Base-by-base conservation (phyloP, 2,797 vertebrate genomes). In the Avahi laniger region DNA sequence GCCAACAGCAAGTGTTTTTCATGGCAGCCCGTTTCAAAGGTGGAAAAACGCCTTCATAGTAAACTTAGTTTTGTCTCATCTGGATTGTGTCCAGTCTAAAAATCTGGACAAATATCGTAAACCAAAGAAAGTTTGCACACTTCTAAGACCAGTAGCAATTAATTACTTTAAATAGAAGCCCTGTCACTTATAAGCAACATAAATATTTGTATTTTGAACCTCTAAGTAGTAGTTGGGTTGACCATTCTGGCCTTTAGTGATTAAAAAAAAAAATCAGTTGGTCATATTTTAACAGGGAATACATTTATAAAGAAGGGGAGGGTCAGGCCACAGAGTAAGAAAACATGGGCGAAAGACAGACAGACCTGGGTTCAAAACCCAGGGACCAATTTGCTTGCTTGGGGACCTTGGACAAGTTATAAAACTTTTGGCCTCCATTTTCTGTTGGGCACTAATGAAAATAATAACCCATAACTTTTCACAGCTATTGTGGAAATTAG, bases 161-260 rank as follows among this genome's bases (percentile, higher is more conserved):
- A 98, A 98, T 98, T 98, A 98, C 96, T 98, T 98, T 98, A 98
- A 98, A 98, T 95, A 98, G 98, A 98, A 98, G 98, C 43, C 73
- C 81, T 43, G 54, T 98, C 95, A 97, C 97, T 98, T 97, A 96
- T 43, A 89, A 97, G 98, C 97, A 98, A 95, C 97, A 96, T 98
- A 98, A 98, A 98, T 98, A 99, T 98, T 99, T 99, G 97, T 97
- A 91, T 93, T 97, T 97, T 95, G 93, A 97, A 95, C 85, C 95
- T 97, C 92, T 97, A 98, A 97, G 97, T 93, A 97, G 96, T 97
- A 96, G 97, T 97, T 97, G 81, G 97, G 97, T 98, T 95, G 89
- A 89, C 96, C 78, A 50, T 97, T 96, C 96, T 95, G 94, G 81
- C 97, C 93, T 97, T 96, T 94, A 97, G 95, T 94, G 92, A 97